Conservation (phyloP, 1,140 invertebrate species). For the Theocolax elegans region DNA sequence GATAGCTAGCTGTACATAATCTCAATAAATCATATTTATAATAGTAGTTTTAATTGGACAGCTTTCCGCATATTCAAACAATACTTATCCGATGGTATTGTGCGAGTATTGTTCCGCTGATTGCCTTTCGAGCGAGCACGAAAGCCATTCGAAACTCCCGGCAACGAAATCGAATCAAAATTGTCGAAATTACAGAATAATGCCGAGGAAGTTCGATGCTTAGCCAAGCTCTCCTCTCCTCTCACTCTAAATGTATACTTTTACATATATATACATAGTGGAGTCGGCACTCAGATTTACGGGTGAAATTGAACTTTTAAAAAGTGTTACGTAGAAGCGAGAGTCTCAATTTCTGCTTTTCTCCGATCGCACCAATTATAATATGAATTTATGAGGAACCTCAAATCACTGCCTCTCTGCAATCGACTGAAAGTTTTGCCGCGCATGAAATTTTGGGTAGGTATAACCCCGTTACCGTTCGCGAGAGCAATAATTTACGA, state of each 20-base stretch:
- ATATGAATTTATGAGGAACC: conserved; percentile 51
- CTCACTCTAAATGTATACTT: not conserved
- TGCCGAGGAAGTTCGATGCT: not conserved
- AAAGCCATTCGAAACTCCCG: too few relatives aligned
- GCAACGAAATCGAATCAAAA: not conserved
- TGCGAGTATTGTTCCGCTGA: too few relatives aligned
- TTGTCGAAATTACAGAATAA: conserved; percentile 1
- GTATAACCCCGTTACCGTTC: not conserved
- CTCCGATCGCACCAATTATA: conserved; percentile 49
- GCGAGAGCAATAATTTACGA: conserved; percentile 22
- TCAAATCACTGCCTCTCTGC: not conserved
- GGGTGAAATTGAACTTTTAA: conserved; percentile 1
- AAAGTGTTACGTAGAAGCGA: not conserved
- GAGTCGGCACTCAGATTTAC: not conserved
- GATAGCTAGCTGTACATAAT: too few relatives aligned
- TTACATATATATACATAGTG: too few relatives aligned
- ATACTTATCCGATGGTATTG: too few relatives aligned
- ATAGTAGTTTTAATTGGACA: too few relatives aligned
- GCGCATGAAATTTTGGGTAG: not conserved
- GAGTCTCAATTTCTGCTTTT: conserved; percentile 46
- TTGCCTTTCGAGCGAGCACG: too few relatives aligned
- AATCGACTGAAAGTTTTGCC: conserved; percentile 43
- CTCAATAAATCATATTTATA: too few relatives aligned
- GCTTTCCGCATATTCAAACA: too few relatives aligned
- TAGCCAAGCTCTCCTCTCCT: not conserved